Evolutionary conservation across 2,113 vertebrate species (phyloP).

Genomic region (Raphicerus campestris): DNA sequence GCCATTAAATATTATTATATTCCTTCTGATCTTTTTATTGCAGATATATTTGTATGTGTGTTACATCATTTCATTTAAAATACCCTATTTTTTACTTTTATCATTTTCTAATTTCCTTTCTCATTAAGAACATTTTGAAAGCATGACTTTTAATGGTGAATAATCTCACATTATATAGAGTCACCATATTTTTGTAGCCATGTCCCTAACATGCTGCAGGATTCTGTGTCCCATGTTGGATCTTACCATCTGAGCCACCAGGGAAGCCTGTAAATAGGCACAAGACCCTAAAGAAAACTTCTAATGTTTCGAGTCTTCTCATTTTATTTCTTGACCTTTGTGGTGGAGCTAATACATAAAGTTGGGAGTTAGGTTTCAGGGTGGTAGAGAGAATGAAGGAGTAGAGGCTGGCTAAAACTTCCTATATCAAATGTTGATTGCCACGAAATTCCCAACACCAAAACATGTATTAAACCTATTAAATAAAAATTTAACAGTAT

Average conservation of each 20-base stretch:
- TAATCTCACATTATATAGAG: not conserved
- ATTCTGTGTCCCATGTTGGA: not conserved
- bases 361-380: not conserved
- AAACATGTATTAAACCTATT: not conserved
- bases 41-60: not conserved
- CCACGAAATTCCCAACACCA: not conserved
- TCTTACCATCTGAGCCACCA: not conserved
- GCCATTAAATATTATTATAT: not conserved
- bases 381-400: not conserved
- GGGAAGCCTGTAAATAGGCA: not conserved
- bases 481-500: not conserved
- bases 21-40: not conserved
- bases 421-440: not conserved
- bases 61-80: not conserved
- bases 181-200: not conserved
- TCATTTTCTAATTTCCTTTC: not conserved
- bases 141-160: not conserved
- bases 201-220: not conserved
- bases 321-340: not conserved
- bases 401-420: not conserved
- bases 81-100: not conserved
- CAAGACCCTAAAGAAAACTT: not conserved
- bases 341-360: not conserved
- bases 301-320: not conserved
- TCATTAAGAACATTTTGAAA: not conserved